A percentile compares a stretch with the other conserved stretches of the same genome.
Conservation (phyloP, 2,888 invertebrate genomes). For the Coleophora deauratella region DNA sequence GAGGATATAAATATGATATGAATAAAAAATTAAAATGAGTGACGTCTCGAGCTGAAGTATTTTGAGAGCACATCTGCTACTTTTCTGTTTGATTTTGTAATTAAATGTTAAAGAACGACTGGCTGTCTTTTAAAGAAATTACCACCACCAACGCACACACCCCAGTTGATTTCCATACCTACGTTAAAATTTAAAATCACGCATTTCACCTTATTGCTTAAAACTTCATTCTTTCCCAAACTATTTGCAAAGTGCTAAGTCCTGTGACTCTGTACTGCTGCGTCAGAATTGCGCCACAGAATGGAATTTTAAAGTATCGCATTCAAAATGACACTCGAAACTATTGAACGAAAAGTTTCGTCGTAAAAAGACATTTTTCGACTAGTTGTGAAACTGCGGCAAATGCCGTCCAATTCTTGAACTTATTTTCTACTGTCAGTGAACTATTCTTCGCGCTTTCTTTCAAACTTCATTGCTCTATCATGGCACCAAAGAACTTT, state of each 20-base stretch:
- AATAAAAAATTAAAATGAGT: no score
- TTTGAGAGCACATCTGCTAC: no score
- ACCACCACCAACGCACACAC: no score
- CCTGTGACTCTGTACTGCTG: conserved; percentile 10
- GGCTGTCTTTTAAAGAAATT: no score
- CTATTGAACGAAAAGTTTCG: conserved; percentile 27
- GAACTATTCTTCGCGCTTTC: neutral
- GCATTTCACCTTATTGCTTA: neutral
- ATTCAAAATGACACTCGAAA: conserved; percentile 35
- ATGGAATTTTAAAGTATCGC: conserved; percentile 32
- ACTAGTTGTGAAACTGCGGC: conserved; percentile 27
- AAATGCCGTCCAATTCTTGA: conserved; percentile 27
- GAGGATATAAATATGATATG: no score
- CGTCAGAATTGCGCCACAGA: conserved; percentile 20
- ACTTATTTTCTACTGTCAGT: conserved; percentile 14
- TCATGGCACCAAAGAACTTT: no score
- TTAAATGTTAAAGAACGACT: no score
- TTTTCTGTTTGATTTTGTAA: no score
- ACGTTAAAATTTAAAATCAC: no score
- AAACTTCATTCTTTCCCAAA: neutral
- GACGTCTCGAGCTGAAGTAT: no score
- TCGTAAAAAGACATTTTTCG: conserved; percentile 39
- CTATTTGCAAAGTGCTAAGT: conserved; percentile 17
- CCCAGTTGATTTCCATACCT: no score
- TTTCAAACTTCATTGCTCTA: no score